These are phyloP conservation scores for Gopherus evgoodei DNA, from an alignment of 2,113 vertebrate species.

Conservation along the genomic window DNA sequence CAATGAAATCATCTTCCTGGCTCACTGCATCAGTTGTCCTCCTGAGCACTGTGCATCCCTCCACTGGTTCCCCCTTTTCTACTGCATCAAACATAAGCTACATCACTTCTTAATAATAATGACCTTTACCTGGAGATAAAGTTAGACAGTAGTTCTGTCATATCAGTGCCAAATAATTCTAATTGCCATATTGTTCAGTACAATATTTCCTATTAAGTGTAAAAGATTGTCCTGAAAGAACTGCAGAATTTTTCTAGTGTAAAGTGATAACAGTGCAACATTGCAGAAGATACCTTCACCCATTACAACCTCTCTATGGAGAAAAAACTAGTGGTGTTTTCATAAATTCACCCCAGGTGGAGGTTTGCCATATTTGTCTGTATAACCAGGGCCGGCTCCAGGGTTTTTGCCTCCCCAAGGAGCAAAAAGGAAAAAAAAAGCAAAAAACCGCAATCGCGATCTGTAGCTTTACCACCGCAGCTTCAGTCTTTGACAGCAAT, in stretches of 20 bases:
- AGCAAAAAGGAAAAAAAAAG: too few species aligned
- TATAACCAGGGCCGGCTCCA: neutral
- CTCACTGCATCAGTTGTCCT: neutral
- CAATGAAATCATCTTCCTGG: neutral
- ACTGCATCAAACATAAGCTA: neutral
- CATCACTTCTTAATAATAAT: neutral
- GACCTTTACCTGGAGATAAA: neutral
- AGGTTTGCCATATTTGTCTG: neutral
- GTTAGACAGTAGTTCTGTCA: neutral
- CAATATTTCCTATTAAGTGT: neutral
- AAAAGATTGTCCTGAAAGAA: neutral
- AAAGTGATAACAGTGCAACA: neutral
- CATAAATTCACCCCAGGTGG: neutral
- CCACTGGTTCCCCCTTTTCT: neutral
- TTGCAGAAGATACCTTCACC: neutral
- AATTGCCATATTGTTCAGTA: neutral
- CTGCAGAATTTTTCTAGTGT: neutral
- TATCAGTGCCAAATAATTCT: neutral
- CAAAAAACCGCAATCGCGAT: too few species aligned
- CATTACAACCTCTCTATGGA: neutral
- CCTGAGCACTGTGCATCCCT: neutral
- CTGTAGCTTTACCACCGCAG: too few species aligned
- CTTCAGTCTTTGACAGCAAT: too few species aligned
- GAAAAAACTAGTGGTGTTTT: neutral
- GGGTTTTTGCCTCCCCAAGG: too few species aligned